phyloP scores from a whole-genome alignment of 2,113 vertebrate species.

The Cyrtonyx montezumae region DNA sequence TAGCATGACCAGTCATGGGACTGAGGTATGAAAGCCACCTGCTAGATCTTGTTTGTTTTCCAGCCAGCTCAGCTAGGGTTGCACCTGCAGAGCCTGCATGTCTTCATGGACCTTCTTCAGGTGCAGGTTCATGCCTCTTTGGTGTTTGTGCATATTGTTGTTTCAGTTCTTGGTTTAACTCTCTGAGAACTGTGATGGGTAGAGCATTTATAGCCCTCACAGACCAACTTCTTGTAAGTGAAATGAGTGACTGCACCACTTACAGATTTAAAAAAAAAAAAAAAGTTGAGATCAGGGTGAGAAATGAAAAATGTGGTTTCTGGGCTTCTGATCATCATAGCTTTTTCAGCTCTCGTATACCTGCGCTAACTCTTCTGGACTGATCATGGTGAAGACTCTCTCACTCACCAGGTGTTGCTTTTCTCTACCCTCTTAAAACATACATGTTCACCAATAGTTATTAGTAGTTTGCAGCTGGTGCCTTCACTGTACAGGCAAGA shows the following conservation, averaged over 20 bases:
- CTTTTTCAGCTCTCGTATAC: background rate
- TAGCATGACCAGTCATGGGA: background rate
- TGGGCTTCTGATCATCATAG: background rate
- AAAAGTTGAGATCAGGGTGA: background rate
- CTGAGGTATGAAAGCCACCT: background rate
- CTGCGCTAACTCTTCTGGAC: background rate
- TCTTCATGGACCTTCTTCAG: background rate
- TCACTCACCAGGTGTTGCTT: background rate
- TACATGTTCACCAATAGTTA: background rate
- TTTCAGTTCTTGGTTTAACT: background rate
- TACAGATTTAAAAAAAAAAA: background rate
- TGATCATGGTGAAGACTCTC: background rate
- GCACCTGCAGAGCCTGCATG: background rate
- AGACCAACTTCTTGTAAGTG: background rate
- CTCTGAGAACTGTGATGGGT: background rate
- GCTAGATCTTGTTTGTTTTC: background rate
- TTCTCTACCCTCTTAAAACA: background rate
- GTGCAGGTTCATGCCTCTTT: too few species aligned
- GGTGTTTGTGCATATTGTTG: background rate
- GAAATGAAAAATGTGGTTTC: fast-evolving
- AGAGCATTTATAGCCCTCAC: background rate
- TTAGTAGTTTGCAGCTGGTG: background rate
- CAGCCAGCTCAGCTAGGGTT: background rate
- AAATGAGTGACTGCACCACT: background rate
- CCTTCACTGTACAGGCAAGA: background rate